These are phyloP conservation scores for Triplophysa bombifrons DNA, from an alignment of 2,797 vertebrate species.

Conservation along the genomic window DNA sequence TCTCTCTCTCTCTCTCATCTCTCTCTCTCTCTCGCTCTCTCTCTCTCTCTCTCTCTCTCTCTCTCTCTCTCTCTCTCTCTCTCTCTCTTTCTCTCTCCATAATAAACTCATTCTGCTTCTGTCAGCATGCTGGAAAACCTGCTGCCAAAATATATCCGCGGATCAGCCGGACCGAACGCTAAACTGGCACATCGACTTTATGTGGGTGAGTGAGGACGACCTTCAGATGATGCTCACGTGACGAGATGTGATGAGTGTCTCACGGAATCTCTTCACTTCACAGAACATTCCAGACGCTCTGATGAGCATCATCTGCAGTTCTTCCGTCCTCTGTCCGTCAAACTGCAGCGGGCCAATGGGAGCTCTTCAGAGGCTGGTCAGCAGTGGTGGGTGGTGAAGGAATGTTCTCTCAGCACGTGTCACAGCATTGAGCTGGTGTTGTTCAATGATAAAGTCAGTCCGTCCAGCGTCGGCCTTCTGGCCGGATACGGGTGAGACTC, in stretches of 20 bases:
- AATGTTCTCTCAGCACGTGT: conserved; percentile 71
- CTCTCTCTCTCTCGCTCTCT: background rate
- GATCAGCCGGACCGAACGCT: conserved; percentile 69
- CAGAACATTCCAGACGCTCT: conserved; percentile 64
- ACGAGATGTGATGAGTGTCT: background rate
- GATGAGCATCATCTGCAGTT: conserved; percentile 71
- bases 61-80: too few species aligned
- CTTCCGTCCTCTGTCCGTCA: conserved; percentile 77
- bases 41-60: background rate
- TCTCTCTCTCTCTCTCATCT: background rate
- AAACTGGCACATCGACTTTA: conserved; percentile 72
- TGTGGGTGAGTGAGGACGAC: conserved; percentile 57
- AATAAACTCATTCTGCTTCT: background rate
- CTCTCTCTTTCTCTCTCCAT: background rate
- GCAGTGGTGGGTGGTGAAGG: conserved; percentile 82
- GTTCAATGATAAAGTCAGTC: conserved; percentile 84
- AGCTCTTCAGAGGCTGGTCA: conserved; percentile 45
- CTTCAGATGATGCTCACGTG: background rate
- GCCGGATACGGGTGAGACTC: conserved; percentile 78
- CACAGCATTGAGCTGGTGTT: conserved; percentile 76
- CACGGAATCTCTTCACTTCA: background rate
- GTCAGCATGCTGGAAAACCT: conserved; percentile 72
- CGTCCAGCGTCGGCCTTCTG: conserved; percentile 81
- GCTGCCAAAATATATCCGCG: conserved; percentile 72
- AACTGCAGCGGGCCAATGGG: conserved; percentile 67